Percentiles rank a stretch among this genome's conserved stretches.
phyloP scores from a whole-genome alignment of 2,113 vertebrate species.

The Acrocephalus kingi region DNA sequence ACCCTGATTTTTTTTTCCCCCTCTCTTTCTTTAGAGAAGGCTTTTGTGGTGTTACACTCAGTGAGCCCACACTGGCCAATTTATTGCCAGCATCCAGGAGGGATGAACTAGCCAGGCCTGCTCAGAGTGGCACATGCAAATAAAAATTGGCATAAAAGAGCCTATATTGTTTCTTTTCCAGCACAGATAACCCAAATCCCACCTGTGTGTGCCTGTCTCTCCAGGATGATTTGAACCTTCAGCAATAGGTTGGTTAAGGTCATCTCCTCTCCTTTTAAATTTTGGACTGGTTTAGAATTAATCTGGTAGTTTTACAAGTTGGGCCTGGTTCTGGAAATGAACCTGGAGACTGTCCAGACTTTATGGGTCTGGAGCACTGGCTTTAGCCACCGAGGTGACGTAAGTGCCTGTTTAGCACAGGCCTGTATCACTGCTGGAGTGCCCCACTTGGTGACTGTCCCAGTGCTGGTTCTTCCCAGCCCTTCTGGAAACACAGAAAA shows the following conservation, averaged over 20 bases:
- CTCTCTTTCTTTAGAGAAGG: not conserved
- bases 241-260: not conserved
- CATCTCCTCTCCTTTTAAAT: not conserved
- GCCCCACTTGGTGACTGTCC: not conserved
- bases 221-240: not conserved
- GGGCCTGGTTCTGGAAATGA: not conserved
- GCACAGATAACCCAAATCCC: not conserved
- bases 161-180: not conserved
- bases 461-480: not conserved
- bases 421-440: not conserved
- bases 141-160: not conserved
- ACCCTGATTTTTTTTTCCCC: not conserved
- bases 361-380: not conserved
- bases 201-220: not conserved
- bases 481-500: not conserved
- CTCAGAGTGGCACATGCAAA: not conserved
- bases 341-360: not conserved
- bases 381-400: not conserved
- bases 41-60: not conserved
- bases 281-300: not conserved
- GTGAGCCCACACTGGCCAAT: not conserved
- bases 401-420: not conserved
- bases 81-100: not conserved
- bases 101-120: not conserved
- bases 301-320: not conserved